Percentiles rank a stretch among this genome's conserved stretches.
Conservation (phyloP, 2,113 vertebrate genomes). For the Psittacus erithacus region DNA sequence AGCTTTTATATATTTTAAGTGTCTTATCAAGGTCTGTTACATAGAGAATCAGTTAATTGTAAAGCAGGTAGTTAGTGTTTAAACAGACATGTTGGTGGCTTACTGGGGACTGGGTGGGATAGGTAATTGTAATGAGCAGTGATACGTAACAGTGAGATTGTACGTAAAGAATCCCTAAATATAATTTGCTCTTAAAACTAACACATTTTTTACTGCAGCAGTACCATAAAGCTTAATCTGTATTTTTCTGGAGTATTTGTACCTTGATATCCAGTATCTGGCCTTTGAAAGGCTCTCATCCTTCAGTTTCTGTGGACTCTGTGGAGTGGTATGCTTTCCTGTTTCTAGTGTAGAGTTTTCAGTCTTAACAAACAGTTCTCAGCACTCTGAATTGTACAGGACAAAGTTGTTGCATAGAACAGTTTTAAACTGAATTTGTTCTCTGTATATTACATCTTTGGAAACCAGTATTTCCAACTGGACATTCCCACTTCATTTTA, state of each 20-base stretch:
- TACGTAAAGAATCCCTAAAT: background rate
- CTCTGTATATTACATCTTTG: accelerated
- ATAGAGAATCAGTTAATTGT: background rate
- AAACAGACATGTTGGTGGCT: background rate
- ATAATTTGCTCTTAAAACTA: background rate
- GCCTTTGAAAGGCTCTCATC: slow-evolving; percentile 6
- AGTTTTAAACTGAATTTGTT: background rate
- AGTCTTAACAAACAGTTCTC: slow-evolving; percentile 3
- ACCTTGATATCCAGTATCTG: background rate
- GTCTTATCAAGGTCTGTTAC: background rate
- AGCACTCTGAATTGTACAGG: background rate
- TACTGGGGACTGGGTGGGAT: background rate
- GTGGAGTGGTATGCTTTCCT: slow-evolving; percentile 21
- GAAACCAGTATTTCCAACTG: background rate
- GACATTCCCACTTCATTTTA: background rate
- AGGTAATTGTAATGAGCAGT: background rate
- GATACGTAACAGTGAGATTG: background rate
- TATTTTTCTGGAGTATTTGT: slow-evolving; percentile 49
- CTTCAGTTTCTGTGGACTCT: slow-evolving; percentile 8
- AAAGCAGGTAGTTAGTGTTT: background rate
- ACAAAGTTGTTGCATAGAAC: background rate
- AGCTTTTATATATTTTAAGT: background rate
- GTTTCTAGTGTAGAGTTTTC: slow-evolving; percentile 1
- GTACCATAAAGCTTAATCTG: background rate
- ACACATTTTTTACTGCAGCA: background rate